Percentiles rank a stretch among this genome's conserved stretches.
phyloP scores from a whole-genome alignment of 2,888 invertebrate species.

The Plagodis dolabraria region DNA sequence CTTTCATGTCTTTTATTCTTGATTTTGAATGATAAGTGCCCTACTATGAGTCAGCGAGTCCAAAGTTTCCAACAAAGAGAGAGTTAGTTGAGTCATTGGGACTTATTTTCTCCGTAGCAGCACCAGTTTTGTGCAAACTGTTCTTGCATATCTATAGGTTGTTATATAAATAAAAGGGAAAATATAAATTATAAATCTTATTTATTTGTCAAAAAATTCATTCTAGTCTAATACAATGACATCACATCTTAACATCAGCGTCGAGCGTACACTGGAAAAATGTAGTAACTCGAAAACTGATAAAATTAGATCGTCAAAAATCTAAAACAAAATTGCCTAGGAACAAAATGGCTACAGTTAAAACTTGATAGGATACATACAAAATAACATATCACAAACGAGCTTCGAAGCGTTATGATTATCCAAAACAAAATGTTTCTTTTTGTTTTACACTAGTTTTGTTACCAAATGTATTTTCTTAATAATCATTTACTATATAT shows the following conservation, averaged over 20 bases:
- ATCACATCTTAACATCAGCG: constrained; percentile 42
- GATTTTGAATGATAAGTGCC: too few species aligned
- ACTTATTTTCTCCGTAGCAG: too few species aligned
- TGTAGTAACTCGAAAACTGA: constrained; percentile 32
- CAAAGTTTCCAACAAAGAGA: too few species aligned
- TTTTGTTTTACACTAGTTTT: neutral
- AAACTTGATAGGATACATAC: constrained; percentile 44
- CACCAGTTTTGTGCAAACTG: neutral
- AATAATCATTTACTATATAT: too few species aligned
- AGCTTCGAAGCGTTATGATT: constrained; percentile 29
- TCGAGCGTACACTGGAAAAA: constrained; percentile 42
- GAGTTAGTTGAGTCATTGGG: too few species aligned
- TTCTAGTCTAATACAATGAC: constrained; percentile 56
- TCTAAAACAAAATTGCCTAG: constrained; percentile 48
- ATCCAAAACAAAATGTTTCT: constrained; percentile 1
- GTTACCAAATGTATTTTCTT: too few species aligned
- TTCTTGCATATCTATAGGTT: neutral
- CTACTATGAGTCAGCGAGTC: too few species aligned
- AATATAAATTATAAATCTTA: constrained; percentile 52
- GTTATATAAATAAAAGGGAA: constrained; percentile 30
- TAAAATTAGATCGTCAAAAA: constrained; percentile 35
- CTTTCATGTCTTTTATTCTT: too few species aligned
- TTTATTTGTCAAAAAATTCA: constrained; percentile 64
- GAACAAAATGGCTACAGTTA: constrained; percentile 49
- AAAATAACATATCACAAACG: constrained; percentile 56